A percentile compares a stretch with the other conserved stretches of the same genome.
These are phyloP conservation scores for Pelecanoides urinatrix DNA, from an alignment of 2,113 vertebrate species.

Conservation along the genomic window DNA sequence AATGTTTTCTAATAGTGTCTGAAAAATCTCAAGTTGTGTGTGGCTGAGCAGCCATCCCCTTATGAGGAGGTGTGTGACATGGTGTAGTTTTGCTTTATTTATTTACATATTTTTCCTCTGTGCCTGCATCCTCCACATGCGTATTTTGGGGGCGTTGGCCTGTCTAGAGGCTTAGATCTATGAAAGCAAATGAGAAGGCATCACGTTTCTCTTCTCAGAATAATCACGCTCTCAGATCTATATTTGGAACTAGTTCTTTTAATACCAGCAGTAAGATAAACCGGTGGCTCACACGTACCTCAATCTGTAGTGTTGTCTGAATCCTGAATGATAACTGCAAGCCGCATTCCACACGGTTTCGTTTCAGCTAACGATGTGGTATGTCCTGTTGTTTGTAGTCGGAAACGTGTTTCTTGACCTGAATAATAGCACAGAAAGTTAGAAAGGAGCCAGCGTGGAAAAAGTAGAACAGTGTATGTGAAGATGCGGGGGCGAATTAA, in stretches of 20 bases:
- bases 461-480: neutral
- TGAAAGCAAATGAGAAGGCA: conserved; percentile 43
- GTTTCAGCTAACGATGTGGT: neutral
- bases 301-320: conserved; percentile 21
- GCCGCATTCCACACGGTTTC: neutral
- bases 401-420: neutral
- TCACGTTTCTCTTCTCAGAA: conserved; percentile 37
- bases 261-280: conserved; percentile 39
- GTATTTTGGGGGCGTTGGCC: conserved; percentile 22
- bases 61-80: neutral
- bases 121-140: neutral
- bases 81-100: conserved; percentile 14
- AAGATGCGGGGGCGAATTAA: neutral
- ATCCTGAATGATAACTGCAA: conserved; percentile 3
- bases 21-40: neutral
- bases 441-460: neutral
- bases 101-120: conserved; percentile 44
- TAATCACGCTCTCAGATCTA: conserved; percentile 20
- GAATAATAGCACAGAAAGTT: neutral
- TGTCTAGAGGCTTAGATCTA: conserved; percentile 3
- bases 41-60: neutral
- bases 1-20: neutral
- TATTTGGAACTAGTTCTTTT: conserved; percentile 42
- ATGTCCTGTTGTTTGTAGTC: neutral
- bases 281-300: neutral